Evolutionary conservation across 1,140 invertebrate species (phyloP).

Genomic region (Drosophila micromelanica): DNA sequence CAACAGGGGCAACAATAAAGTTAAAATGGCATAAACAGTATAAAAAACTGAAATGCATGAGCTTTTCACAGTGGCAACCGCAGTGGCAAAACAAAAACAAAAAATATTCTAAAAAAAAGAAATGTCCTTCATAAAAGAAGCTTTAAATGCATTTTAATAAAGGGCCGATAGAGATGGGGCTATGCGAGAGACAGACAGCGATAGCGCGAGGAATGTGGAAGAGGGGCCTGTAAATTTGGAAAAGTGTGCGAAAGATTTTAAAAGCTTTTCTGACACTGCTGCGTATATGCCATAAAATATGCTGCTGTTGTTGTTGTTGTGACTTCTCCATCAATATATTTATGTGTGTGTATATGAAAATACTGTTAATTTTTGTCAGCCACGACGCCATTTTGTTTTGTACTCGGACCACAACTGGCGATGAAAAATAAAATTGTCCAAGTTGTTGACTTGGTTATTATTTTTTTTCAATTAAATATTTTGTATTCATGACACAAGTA

Average conservation of each 20-base stretch:
- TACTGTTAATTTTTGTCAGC: conserved; percentile 49
- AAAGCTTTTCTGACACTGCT: conserved; percentile 58
- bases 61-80: conserved; percentile 46
- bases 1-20: conserved; percentile 51
- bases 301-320: conserved; percentile 21
- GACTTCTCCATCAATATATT: conserved; percentile 29
- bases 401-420: not conserved
- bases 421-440: conserved; percentile 44
- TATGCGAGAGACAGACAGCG: not conserved
- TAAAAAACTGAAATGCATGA: conserved; percentile 60
- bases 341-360: conserved; percentile 12
- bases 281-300: conserved; percentile 26
- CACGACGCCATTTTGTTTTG: conserved; percentile 45
- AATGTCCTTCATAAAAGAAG: conserved; percentile 3
- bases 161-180: not conserved
- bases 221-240: not conserved
- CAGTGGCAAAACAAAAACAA: conserved; percentile 36
- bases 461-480: conserved; percentile 37
- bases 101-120: conserved; percentile 30
- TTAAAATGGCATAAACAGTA: conserved; percentile 66
- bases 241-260: conserved; percentile 37
- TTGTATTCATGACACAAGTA: no score
- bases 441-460: conserved; percentile 32
- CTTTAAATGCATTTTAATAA: conserved; percentile 63
- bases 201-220: not conserved